Evolutionary conservation across 2,113 vertebrate genomes (phyloP).

Genomic region (Copsychus sechellarum): DNA sequence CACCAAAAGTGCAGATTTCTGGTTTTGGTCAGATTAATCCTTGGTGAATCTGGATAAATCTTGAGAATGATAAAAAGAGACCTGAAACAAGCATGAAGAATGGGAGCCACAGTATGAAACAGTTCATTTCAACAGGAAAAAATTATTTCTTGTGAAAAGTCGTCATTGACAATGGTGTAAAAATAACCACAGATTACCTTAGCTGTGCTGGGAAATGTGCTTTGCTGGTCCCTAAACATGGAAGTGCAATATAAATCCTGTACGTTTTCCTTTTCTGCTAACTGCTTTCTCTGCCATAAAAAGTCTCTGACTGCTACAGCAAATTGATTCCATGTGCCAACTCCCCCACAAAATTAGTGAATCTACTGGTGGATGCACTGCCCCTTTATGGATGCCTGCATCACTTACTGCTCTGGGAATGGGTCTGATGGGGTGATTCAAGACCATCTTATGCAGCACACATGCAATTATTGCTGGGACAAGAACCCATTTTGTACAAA

Average conservation of each 20-base stretch:
- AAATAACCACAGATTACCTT: constrained; percentile 8
- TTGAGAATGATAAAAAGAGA: not conserved
- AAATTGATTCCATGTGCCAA: constrained; percentile 39
- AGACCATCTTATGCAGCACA: not conserved
- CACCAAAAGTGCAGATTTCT: not conserved
- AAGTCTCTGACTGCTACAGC: constrained; percentile 1
- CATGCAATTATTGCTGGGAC: constrained; percentile 45
- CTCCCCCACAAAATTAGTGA: not conserved
- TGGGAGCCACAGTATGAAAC: not conserved
- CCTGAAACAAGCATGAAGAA: not conserved
- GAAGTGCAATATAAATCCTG: not conserved
- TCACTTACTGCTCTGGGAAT: constrained; percentile 29
- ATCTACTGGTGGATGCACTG: not conserved
- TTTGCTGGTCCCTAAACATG: not conserved
- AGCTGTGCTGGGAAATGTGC: not conserved
- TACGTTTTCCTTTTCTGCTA: constrained; percentile 5
- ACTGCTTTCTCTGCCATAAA: constrained; percentile 26
- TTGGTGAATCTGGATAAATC: not conserved
- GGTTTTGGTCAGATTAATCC: not conserved
- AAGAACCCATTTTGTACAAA: constrained; percentile 37
- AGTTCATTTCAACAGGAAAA: not conserved
- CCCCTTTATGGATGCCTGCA: constrained; percentile 7
- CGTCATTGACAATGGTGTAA: not conserved
- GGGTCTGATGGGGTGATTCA: constrained; percentile 26
- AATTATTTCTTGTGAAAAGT: not conserved